These are phyloP conservation scores for Mythimna impura DNA, from an alignment of 2,888 invertebrate genomes.

Conservation along the genomic window DNA sequence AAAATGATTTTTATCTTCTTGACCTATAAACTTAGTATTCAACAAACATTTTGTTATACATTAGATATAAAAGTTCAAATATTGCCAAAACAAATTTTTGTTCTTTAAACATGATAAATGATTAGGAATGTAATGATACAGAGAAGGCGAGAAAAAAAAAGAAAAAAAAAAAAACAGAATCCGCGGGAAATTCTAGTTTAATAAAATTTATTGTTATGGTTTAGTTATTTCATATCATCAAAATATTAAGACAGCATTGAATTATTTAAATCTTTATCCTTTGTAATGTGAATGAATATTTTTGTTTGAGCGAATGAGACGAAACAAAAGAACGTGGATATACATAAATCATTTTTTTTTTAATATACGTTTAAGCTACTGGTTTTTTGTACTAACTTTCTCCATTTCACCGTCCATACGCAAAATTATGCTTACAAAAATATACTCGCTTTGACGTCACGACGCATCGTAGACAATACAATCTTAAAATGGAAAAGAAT, in stretches of 20 bases:
- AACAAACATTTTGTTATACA: not conserved
- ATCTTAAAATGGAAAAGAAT: no score
- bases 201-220: not conserved
- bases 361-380: no score
- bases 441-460: no score
- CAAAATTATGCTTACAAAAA: no score
- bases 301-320: not conserved
- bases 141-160: not conserved
- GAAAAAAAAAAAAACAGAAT: not conserved
- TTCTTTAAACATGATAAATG: not conserved
- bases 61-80: not conserved
- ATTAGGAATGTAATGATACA: not conserved
- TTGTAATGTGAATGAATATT: not conserved
- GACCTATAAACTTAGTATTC: slow-evolving; percentile 15
- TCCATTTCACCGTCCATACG: no score
- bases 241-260: not conserved
- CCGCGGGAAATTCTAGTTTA: not conserved
- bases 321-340: not conserved
- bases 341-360: no score
- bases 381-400: no score
- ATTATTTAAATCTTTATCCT: not conserved
- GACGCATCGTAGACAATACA: no score
- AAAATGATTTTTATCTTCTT: not conserved
- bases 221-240: not conserved
- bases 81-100: not conserved